Conservation (phyloP, 2,113 vertebrate genomes). For the Redunca redunca region DNA sequence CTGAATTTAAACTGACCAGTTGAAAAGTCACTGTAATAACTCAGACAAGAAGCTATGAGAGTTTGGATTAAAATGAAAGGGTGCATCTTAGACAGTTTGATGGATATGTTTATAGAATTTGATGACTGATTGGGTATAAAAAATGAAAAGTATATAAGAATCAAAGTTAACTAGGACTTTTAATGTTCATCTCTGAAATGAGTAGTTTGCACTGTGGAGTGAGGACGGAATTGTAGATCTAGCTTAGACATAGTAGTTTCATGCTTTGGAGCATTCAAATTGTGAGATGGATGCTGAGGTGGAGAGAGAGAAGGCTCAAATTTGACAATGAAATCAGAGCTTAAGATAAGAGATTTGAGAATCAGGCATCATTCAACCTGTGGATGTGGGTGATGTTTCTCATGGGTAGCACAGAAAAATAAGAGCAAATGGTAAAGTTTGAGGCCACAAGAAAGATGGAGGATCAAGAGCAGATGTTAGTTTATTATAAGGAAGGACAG, state of each 20-base stretch:
- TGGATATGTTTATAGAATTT: slow-evolving; percentile 16
- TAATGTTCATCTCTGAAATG: neutral
- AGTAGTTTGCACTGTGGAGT: neutral
- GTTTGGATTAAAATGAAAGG: slow-evolving; percentile 10
- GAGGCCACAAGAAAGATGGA: neutral
- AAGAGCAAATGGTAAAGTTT: neutral
- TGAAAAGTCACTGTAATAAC: neutral
- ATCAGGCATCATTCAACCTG: neutral
- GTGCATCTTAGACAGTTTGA: neutral
- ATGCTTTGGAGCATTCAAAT: neutral
- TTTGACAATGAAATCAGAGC: neutral
- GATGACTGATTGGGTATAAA: neutral
- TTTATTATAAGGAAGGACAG: neutral
- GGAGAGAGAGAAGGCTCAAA: neutral
- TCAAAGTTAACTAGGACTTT: slow-evolving; percentile 7
- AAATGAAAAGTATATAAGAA: slow-evolving; percentile 6
- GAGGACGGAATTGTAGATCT: neutral
- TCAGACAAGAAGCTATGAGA: neutral
- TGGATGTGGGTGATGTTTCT: neutral
- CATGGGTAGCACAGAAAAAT: neutral
- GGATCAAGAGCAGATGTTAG: neutral
- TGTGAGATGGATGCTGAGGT: neutral
- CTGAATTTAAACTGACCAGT: neutral
- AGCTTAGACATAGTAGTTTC: neutral
- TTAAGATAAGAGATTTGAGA: neutral